Evolutionary conservation across 2,888 invertebrate species (phyloP).

Genomic region (Didymodactylos carnosus): DNA sequence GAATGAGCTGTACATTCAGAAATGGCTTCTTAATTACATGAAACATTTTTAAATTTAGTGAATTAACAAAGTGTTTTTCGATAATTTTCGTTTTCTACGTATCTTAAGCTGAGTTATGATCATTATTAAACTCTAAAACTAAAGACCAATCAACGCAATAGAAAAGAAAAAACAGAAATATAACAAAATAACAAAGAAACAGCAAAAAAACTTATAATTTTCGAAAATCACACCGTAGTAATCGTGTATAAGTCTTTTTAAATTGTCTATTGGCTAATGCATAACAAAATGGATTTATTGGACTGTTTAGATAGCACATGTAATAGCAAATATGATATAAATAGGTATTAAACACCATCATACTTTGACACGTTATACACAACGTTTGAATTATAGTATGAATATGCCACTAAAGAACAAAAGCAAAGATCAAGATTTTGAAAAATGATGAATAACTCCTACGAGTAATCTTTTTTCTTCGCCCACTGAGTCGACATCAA

Average conservation of each 20-base stretch:
- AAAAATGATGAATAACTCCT: neutral
- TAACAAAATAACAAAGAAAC: no score
- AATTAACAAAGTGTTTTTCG: no score
- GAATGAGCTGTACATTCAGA: no score
- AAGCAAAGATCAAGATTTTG: neutral
- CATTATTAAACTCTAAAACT: no score
- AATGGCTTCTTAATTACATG: no score
- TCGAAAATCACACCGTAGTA: conserved; percentile 78
- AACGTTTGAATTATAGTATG: neutral
- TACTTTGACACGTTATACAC: neutral
- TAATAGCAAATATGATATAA: conserved; percentile 45
- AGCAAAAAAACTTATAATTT: conserved; percentile 39
- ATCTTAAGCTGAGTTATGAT: no score
- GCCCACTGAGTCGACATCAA: neutral
- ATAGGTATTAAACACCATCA: neutral
- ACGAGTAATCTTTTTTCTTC: neutral
- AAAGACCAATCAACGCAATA: no score
- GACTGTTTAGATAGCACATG: conserved; percentile 83
- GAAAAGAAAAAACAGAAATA: no score
- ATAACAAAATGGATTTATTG: conserved; percentile 95
- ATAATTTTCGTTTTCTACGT: no score
- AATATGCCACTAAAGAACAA: neutral
- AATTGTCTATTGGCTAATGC: conserved; percentile 96
- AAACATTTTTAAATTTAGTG: no score
- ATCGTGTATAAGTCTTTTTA: conserved; percentile 88